Evolutionary conservation across 2,888 invertebrate species (phyloP), one percentile per base, ranked within the genome.

Genomic region (Tinea semifulvella): DNA sequence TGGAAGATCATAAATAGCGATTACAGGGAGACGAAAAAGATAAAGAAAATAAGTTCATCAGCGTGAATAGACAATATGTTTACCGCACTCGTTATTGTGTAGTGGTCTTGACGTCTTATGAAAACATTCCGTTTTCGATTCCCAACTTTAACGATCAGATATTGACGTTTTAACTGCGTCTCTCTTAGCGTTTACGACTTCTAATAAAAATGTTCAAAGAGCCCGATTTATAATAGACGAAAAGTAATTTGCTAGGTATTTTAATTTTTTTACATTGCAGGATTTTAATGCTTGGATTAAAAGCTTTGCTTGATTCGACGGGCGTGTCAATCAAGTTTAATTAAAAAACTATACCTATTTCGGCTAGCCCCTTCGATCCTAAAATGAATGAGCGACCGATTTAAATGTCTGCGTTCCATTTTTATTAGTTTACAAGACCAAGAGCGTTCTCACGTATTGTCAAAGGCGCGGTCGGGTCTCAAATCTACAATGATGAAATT

Each of bases 401-500:
- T 63, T 59, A 56, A 53, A 48, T 50, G 56, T 55, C 48, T 50
- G 63, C 60, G 61, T 67, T 68, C 62, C 60, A 57, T 58, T 66
- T 67, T 67, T 64, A 68, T 66, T 61, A 51, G 54, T 56, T 53
- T 46, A 53, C 53, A 53, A 46, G 50, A 52, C 48, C 52, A 49
- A 52, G 48, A 56, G 52, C 48, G 64, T 73, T 77, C 71, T 72
- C 76, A 76, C 71, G 65, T 69, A 57, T 52, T 48, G 58, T 50
- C 52, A 61, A 20, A 20, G 63, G 61, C 58, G 58, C 61, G 57
- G 60, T 52, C 57, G 63, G 65, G 63, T 68, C 70, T 75, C 63
- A 70, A 74, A 77, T 76, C 75, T 73, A 72, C 71, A 66, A 60
- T 69, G 72, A 68, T 68, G 64, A 64, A 72, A 80, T 80, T 71